These are phyloP conservation scores for Nymphalis io DNA, from an alignment of 1,140 invertebrate genomes.

Conservation along the genomic window DNA sequence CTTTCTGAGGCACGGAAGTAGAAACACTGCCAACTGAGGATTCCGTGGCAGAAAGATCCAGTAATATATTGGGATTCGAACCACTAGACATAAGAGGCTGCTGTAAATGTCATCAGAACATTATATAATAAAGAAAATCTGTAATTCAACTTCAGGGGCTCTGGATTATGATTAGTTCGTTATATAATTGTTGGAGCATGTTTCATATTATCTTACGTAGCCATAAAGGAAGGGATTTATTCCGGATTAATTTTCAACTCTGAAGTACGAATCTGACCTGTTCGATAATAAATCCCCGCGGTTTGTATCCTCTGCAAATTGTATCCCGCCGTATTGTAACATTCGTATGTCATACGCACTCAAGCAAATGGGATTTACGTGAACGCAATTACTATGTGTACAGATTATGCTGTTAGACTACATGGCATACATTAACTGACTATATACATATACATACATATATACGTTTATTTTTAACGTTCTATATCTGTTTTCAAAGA, in stretches of 20 bases:
- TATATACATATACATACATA: not conserved
- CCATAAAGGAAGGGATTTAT: conserved; percentile 32
- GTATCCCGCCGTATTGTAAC: conserved; percentile 33
- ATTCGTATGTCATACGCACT: conserved; percentile 37
- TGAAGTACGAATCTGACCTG: conserved; percentile 39
- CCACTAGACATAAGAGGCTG: too few species aligned
- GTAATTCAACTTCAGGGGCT: not conserved
- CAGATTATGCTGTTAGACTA: conserved; percentile 36
- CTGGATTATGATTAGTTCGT: not conserved
- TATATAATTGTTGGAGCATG: conserved; percentile 9
- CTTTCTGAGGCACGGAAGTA: too few species aligned
- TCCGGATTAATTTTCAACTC: conserved; percentile 41
- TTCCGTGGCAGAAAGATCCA: too few species aligned
- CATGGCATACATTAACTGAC: not conserved
- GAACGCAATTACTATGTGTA: conserved; percentile 37
- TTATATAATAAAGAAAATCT: not conserved
- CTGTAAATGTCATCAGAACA: too few species aligned
- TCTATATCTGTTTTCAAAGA: too few species aligned
- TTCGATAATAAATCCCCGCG: conserved; percentile 45
- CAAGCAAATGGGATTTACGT: conserved; percentile 41
- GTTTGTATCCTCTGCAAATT: conserved; percentile 41
- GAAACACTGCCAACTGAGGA: too few species aligned
- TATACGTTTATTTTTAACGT: too few species aligned
- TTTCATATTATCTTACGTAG: conserved; percentile 35
- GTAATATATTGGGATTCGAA: too few species aligned